phyloP scores from a whole-genome alignment of 2,888 invertebrate genomes.

The Odontomyia ornata region DNA sequence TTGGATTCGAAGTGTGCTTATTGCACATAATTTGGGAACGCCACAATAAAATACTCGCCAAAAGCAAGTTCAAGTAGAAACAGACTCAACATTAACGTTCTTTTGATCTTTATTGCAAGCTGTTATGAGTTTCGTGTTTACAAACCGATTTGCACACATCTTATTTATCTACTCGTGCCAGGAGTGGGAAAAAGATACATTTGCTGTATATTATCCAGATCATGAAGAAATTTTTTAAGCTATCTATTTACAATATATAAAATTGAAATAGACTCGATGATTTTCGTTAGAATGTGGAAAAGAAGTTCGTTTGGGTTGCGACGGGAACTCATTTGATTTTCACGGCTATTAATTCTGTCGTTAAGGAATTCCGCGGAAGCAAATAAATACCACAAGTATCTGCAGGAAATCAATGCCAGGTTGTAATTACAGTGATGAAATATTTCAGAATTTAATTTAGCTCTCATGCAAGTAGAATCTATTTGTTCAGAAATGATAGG shows the following conservation, averaged over 20 bases:
- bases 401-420: too few relatives aligned
- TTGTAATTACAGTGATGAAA: too few relatives aligned
- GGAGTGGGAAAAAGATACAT: not conserved
- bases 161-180: not conserved
- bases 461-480: too few relatives aligned
- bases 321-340: not conserved
- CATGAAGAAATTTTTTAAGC: not conserved
- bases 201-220: not conserved
- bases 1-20: too few relatives aligned
- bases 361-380: not conserved
- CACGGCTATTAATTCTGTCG: not conserved
- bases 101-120: constrained; percentile 40
- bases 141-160: not conserved
- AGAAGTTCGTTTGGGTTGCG: not conserved
- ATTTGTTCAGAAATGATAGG: too few relatives aligned
- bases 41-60: too few relatives aligned
- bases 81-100: not conserved
- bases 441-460: too few relatives aligned
- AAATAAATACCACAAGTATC: not conserved
- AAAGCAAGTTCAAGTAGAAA: too few relatives aligned
- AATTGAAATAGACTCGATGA: not conserved
- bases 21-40: too few relatives aligned
- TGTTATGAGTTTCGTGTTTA: constrained; percentile 18
- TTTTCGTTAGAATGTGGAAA: not conserved
- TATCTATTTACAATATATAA: not conserved